Evolutionary conservation across 2,888 invertebrate genomes (phyloP).

Genomic region (Eristalis tenax): DNA sequence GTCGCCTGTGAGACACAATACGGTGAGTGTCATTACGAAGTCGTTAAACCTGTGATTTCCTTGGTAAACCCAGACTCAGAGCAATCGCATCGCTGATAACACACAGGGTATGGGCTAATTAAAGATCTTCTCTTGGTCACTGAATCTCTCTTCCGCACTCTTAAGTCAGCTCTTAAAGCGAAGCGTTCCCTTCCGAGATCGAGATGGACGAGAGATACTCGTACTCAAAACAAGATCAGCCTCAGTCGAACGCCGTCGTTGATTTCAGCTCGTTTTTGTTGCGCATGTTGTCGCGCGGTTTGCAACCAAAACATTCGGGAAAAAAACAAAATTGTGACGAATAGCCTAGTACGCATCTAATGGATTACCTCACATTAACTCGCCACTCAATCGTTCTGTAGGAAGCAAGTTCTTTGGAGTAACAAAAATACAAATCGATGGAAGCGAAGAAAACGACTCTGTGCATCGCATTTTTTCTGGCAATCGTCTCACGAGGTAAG

Average conservation of each 20-base stretch:
- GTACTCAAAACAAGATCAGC: conserved; percentile 5
- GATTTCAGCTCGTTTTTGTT: conserved; percentile 6
- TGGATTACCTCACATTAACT: background rate
- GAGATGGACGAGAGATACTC: background rate
- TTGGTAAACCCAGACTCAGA: background rate
- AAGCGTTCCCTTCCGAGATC: background rate
- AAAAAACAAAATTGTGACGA: background rate
- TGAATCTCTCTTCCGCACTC: background rate
- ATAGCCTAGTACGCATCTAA: background rate
- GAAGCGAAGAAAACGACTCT: background rate
- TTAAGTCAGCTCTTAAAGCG: background rate
- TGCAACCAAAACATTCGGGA: background rate
- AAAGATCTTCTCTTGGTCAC: background rate
- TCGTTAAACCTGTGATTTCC: background rate
- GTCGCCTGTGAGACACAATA: background rate
- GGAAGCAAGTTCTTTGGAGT: background rate
- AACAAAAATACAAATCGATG: background rate
- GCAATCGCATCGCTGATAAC: background rate
- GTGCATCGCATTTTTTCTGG: background rate
- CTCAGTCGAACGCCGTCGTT: conserved; percentile 6
- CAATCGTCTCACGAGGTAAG: conserved; percentile 2
- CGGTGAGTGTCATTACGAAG: background rate
- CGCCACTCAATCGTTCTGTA: background rate
- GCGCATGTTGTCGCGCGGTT: background rate
- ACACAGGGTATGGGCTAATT: background rate